Evolutionary conservation across 1,140 invertebrate species (phyloP).

Genomic region (Drosophila ironensis): DNA sequence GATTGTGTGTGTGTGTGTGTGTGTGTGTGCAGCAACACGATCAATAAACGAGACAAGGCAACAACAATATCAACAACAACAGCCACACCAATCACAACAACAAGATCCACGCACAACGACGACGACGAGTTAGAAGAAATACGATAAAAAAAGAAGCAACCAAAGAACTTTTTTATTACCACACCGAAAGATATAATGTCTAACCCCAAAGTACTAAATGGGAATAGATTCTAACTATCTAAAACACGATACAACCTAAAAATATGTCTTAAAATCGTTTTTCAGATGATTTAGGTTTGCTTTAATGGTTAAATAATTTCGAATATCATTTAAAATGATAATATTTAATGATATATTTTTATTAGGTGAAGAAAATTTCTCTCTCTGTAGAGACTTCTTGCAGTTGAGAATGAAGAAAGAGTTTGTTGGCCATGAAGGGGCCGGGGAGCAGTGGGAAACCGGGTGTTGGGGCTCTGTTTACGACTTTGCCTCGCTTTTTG

Average conservation of each 20-base stretch:
- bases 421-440: background rate
- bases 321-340: no score
- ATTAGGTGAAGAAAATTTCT: no score
- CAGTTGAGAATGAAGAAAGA: slow-evolving; percentile 8
- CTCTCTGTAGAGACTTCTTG: slow-evolving; percentile 10
- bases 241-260: background rate
- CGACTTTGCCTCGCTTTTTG: slow-evolving; percentile 53
- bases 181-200: background rate
- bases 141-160: slow-evolving; percentile 62
- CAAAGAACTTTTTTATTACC: slow-evolving; percentile 52
- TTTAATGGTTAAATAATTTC: no score
- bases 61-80: slow-evolving; percentile 41
- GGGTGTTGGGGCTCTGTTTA: slow-evolving; percentile 47
- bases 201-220: background rate
- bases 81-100: slow-evolving; percentile 15
- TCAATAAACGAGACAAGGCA: slow-evolving; percentile 77
- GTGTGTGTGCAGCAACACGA: slow-evolving; percentile 71
- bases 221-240: no score
- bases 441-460: slow-evolving; percentile 13
- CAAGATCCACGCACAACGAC: slow-evolving; percentile 65
- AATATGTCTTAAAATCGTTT: no score
- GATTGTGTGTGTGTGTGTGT: slow-evolving; percentile 42
- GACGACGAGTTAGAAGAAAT: slow-evolving; percentile 69
- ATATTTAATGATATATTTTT: no score
- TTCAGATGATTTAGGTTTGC: no score